phyloP scores from a whole-genome alignment of 2,888 invertebrate genomes.

The Patella caerulea region DNA sequence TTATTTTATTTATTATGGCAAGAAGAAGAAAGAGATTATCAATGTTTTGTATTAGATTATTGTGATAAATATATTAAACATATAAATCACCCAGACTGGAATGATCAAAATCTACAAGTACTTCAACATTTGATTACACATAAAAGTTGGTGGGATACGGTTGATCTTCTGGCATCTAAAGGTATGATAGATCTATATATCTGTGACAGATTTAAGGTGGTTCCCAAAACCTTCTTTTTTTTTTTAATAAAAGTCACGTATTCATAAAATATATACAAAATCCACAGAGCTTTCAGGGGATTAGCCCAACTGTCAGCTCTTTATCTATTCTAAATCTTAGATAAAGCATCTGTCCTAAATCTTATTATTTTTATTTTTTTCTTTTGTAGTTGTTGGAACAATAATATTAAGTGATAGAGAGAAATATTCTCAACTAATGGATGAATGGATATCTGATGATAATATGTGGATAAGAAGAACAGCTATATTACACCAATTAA shows the following conservation, averaged over 20 bases:
- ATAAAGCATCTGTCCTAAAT: too few relatives aligned
- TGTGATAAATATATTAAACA: conserved; percentile 19
- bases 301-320: too few relatives aligned
- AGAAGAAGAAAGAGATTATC: conserved; percentile 39
- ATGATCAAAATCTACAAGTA: conserved; percentile 19
- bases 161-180: conserved; percentile 39
- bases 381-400: conserved; percentile 28
- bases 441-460: conserved; percentile 39
- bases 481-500: conserved; percentile 46
- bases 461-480: conserved; percentile 44
- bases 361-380: too few relatives aligned
- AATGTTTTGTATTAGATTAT: conserved; percentile 34
- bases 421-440: conserved; percentile 37
- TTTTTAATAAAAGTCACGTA: too few relatives aligned
- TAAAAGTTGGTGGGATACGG: conserved; percentile 51
- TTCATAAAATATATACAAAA: too few relatives aligned
- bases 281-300: too few relatives aligned
- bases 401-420: conserved; percentile 26
- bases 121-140: conserved; percentile 26
- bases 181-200: conserved; percentile 15
- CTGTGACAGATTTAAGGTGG: too few relatives aligned
- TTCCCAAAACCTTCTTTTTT: too few relatives aligned
- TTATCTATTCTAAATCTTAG: too few relatives aligned
- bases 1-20: conserved; percentile 32
- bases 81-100: conserved; percentile 19